Conservation (phyloP, 1,140 invertebrate species). For the Euwallacea fornicatus region DNA sequence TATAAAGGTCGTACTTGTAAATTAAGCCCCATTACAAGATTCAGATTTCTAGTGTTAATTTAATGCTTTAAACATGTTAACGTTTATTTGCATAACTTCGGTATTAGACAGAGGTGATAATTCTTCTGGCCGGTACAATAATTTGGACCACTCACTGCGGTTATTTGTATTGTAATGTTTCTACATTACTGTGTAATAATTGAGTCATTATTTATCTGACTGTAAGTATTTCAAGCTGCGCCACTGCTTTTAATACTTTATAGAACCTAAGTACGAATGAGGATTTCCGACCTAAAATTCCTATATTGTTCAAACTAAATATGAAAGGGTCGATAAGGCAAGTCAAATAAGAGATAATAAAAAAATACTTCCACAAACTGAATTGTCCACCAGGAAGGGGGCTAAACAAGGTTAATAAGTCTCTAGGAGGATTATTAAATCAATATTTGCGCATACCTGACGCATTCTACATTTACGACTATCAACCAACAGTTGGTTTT, state of each 20-base stretch:
- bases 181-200: not conserved
- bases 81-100: constrained; percentile 13
- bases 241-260: no score
- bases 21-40: constrained; percentile 17
- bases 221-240: no score
- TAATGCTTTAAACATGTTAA: constrained; percentile 25
- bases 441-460: constrained; percentile 3
- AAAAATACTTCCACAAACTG: not conserved
- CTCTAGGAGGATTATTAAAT: constrained; percentile 4
- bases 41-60: constrained; percentile 19
- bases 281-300: no score
- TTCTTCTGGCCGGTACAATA: not conserved
- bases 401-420: not conserved
- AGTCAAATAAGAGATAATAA: constrained; percentile 2
- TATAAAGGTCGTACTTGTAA: constrained; percentile 17
- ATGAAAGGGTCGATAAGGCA: not conserved
- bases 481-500: no score
- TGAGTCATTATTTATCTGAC: no score
- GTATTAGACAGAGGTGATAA: constrained; percentile 13
- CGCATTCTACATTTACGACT: not conserved
- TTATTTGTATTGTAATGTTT: not conserved
- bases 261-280: no score
- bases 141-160: not conserved
- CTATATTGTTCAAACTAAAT: not conserved
- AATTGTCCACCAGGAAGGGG: not conserved